Conservation (phyloP, 2,113 vertebrate species). For the Carassius auratus region DNA sequence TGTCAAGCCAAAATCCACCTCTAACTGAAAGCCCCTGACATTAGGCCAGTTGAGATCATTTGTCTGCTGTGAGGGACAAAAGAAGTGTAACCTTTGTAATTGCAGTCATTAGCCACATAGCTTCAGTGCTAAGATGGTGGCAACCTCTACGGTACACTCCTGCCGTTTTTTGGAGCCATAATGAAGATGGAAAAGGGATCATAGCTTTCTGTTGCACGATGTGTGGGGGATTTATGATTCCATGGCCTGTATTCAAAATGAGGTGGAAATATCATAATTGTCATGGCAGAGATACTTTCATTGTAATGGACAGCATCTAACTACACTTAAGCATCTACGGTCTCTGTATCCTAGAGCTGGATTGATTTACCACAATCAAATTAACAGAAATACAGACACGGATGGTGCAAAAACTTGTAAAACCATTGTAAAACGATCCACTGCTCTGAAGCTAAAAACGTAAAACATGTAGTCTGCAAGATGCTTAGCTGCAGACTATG, state of each 20-base stretch:
- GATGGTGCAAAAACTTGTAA: background rate
- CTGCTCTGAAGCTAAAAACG: background rate
- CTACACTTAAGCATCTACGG: background rate
- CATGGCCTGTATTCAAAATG: slow-evolving; percentile 39
- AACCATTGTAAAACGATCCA: background rate
- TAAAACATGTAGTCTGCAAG: background rate
- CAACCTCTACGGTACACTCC: slow-evolving; percentile 20
- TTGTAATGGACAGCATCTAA: slow-evolving; percentile 15
- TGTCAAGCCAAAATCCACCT: slow-evolving; percentile 33
- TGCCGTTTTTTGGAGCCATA: background rate
- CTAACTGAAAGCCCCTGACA: slow-evolving; percentile 53
- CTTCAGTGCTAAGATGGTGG: slow-evolving; percentile 40
- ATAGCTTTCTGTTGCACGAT: background rate
- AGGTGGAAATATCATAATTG: slow-evolving; percentile 43
- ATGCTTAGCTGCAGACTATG: background rate
- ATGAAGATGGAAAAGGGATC: slow-evolving; percentile 25
- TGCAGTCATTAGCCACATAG: slow-evolving; percentile 57
- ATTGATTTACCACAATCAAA: slow-evolving; percentile 27
- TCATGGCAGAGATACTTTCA: slow-evolving; percentile 31
- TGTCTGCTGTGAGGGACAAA: slow-evolving; percentile 43
- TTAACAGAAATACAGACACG: background rate
- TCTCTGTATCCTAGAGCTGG: background rate
- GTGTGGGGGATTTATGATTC: slow-evolving; percentile 31
- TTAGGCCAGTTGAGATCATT: slow-evolving; percentile 54
- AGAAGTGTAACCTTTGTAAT: slow-evolving; percentile 57